Conservation (phyloP, 2,888 invertebrate genomes). For the Sarcophaga variegata region DNA sequence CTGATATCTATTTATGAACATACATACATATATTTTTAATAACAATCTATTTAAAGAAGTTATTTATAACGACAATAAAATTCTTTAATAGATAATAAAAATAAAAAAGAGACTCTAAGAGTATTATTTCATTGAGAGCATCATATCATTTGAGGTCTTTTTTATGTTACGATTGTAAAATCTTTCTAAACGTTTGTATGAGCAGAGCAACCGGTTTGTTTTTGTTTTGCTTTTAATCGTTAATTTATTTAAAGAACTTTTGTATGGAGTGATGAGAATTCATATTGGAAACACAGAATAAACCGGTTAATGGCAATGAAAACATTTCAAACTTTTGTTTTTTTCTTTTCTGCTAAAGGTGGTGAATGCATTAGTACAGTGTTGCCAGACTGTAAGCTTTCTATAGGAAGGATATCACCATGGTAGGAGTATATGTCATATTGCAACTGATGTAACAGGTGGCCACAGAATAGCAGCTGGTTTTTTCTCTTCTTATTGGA, state of each 20-base stretch:
- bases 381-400: constrained; percentile 1
- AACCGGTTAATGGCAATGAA: constrained; percentile 62
- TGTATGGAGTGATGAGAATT: constrained; percentile 8
- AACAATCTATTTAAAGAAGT: not conserved
- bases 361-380: not conserved
- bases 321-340: constrained; percentile 21
- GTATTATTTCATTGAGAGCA: not conserved
- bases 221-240: constrained; percentile 2
- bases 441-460: too few species aligned
- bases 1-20: too few species aligned
- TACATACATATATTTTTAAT: too few species aligned
- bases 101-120: not conserved
- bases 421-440: too few species aligned
- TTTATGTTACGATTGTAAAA: constrained; percentile 5
- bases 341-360: constrained; percentile 13
- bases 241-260: constrained; percentile 36
- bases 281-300: not conserved
- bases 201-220: constrained; percentile 31
- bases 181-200: not conserved
- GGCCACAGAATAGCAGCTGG: too few species aligned
- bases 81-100: not conserved
- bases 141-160: not conserved
- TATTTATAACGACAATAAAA: not conserved
- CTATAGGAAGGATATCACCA: not conserved
- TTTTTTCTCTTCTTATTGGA: too few species aligned